Evolutionary conservation across 2,797 vertebrate genomes (phyloP).

Genomic region (Lateolabrax maculatus): DNA sequence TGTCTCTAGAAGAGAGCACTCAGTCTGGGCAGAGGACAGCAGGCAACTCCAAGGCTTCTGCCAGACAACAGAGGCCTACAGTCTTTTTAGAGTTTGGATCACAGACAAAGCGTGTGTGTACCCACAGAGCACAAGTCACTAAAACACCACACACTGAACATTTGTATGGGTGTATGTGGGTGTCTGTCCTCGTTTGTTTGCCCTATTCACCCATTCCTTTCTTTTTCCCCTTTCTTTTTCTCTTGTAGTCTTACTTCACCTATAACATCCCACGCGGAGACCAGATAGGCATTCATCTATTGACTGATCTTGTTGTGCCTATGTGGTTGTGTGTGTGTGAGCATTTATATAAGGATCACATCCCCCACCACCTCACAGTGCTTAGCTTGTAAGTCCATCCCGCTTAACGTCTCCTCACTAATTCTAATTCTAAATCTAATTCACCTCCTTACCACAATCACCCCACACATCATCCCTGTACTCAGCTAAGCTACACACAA

Average conservation of each 20-base stretch:
- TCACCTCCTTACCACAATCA: constrained; percentile 80
- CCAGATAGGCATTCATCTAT: constrained; percentile 20
- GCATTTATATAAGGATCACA: constrained; percentile 64
- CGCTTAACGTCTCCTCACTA: constrained; percentile 75
- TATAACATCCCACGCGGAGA: constrained; percentile 19
- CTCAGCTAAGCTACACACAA: constrained; percentile 56
- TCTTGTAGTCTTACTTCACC: neutral
- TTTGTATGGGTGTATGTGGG: constrained; percentile 32
- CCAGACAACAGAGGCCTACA: constrained; percentile 68
- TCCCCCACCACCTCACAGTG: constrained; percentile 42
- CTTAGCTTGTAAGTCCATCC: constrained; percentile 79
- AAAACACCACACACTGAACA: constrained; percentile 44
- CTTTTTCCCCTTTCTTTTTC: neutral
- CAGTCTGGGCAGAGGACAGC: constrained; percentile 50
- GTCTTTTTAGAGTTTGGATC: constrained; percentile 63
- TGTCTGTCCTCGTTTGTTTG: constrained; percentile 24
- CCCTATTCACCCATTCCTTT: neutral
- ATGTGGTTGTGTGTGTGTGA: neutral
- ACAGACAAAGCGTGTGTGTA: constrained; percentile 60
- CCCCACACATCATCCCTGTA: constrained; percentile 70
- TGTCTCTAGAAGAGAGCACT: constrained; percentile 49
- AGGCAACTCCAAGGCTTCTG: constrained; percentile 57
- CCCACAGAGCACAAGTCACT: constrained; percentile 53
- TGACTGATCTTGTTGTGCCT: constrained; percentile 43
- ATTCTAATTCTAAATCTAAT: constrained; percentile 80